Evolutionary conservation across 2,797 vertebrate species (phyloP), one percentile per base, ranked within the genome.

Genomic region (Pempheris klunzingeri): DNA sequence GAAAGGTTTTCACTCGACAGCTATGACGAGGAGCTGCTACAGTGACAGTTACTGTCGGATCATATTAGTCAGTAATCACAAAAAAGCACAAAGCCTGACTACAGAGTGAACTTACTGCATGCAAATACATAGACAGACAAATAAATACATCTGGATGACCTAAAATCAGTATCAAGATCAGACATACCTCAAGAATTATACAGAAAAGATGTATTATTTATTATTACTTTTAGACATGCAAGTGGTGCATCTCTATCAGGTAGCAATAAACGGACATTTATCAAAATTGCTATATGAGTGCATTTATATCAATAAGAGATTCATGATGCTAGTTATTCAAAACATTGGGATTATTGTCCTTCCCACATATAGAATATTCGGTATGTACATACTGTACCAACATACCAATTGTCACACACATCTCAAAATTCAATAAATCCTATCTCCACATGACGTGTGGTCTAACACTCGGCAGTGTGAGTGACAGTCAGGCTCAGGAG

Each of bases 1-100:
- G 82, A 91, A 92, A 90, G 87, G n/a, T 55, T 80, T 83, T 80
- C n/a, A 63, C 69, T 73, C 17, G 52, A 80, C 78, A 71, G 84
- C 76, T 52, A 38, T 43, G 43, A 66, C 32, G 58, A 74, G 69
- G 72, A 81, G 82, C 72, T 11, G 72, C 82, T 41, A 60, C 62
- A 52, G 55, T 84, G 90, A 87, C 86, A 83, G 83, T 87, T 76
- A 78, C 81, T 89, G 88, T 91, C 89, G 39, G 70, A 82, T 90
- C 83, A 73, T 59, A 84, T 92, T 90, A 91, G 82, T 67, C 64
- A 80, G 68, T 80, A 63, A 76, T 89, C 78, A 66, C 63, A 61
- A 44, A 68, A 82, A 81, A 69, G 71, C 69, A 73, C 59, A 62
- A 71, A 66, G 49, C 64, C 66, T 74, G 61, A 72, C 67, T 28